Base-by-base conservation (phyloP, 2,888 invertebrate genomes). In the Tetropium fuscum region DNA sequence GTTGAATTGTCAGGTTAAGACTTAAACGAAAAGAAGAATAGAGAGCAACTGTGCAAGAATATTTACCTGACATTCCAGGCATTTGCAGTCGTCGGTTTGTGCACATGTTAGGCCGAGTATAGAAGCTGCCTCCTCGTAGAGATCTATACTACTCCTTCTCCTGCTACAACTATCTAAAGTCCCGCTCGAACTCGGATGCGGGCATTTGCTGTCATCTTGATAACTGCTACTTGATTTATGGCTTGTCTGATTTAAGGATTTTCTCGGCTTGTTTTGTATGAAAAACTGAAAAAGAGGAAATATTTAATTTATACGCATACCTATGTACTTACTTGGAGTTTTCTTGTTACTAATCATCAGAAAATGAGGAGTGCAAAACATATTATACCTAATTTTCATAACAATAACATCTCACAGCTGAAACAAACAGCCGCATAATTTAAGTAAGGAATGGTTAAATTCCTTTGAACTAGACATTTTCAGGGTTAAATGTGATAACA, bases 61-160 rank as follows among this genome's bases (percentile, higher is more conserved):
- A 8, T 63, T 60, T 67, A 81, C 81, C 79, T 81, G 81, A 71
- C 81, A 81, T 66, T 81, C 81, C 75, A 81, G 74, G 68, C 81
- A 81, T 67, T 78, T 79, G 71, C 81, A 81, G 66, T 79, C 77
- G 65, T 81, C 79, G 40, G 81, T 81, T 70, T 80, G 78, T 47
- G 79, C 74, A 63, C 81, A 81, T 20, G 78, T 80, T 38, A 81
- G 70, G 49, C 81, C 80, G 59, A 81, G 71, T 56, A 81, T 81
- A 10, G 80, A 72, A 19, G 81, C 80, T 2, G 81, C 81, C 66
- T 81, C 81, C 59, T 80, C 78, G 68, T 81, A 81, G 5, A 81
- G 70, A 54, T 80, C 81, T 72, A 81, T 74, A 71, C 78, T 79
- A 66, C 69, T 78, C 53, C 76, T 70, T 57, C 78, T 69, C 58